phyloP scores from a whole-genome alignment of 1,140 invertebrate species.

The Aphaenogaster ashmeadi region DNA sequence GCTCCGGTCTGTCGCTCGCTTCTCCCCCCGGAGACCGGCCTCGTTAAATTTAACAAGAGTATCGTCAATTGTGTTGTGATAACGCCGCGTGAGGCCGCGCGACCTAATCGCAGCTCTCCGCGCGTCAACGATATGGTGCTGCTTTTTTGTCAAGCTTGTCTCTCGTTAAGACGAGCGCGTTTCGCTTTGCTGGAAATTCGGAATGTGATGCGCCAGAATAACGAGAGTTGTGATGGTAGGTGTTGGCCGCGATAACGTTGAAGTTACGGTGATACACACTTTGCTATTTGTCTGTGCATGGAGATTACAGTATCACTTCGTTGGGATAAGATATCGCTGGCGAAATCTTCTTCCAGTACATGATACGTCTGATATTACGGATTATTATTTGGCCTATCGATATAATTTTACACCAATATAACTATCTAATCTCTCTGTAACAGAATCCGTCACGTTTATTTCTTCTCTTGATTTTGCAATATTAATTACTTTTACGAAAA shows the following conservation, averaged over 20 bases:
- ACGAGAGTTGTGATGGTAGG: slow-evolving; percentile 70
- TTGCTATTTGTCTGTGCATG: neutral
- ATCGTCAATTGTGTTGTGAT: slow-evolving; percentile 71
- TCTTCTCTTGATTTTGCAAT: neutral
- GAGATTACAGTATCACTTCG: slow-evolving; percentile 11
- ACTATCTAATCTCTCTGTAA: neutral
- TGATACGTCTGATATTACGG: neutral
- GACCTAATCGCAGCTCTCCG: slow-evolving; percentile 20
- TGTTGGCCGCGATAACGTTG: slow-evolving; percentile 37
- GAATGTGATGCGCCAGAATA: slow-evolving; percentile 39
- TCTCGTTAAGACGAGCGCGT: slow-evolving; percentile 52
- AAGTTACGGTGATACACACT: slow-evolving; percentile 61
- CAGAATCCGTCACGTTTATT: neutral
- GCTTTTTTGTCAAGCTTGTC: slow-evolving; percentile 55
- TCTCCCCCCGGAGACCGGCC: slow-evolving; percentile 17
- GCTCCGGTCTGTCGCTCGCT: slow-evolving; percentile 43
- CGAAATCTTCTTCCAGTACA: neutral
- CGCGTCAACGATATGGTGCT: slow-evolving; percentile 67
- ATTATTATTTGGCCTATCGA: neutral
- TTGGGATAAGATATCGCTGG: slow-evolving; percentile 40
- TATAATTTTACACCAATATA: neutral
- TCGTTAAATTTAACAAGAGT: slow-evolving; percentile 33
- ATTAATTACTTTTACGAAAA: neutral
- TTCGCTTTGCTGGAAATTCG: slow-evolving; percentile 56
- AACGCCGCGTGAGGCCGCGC: neutral